Conservation (phyloP, 2,113 vertebrate species). For the Phodopus roborovskii region DNA sequence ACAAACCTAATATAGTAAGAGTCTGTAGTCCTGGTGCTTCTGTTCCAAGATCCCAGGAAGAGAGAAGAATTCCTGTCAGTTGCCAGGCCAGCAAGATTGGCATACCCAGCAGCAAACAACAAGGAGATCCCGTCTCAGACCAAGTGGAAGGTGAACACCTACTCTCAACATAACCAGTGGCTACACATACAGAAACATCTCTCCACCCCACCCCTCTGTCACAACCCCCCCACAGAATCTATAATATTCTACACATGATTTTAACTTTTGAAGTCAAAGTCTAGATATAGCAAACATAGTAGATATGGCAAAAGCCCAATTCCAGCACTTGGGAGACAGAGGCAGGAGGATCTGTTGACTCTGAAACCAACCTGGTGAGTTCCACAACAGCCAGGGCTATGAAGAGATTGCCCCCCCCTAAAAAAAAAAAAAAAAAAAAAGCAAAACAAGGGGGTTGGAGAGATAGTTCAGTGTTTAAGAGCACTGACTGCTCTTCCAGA, state of each 20-base stretch:
- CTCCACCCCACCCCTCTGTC: too few species aligned
- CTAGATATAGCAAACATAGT: background rate
- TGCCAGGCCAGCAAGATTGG: background rate
- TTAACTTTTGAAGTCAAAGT: constrained; percentile 41
- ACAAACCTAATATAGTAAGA: background rate
- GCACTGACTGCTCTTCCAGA: too few species aligned
- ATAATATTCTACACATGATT: background rate
- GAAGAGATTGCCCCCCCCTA: background rate
- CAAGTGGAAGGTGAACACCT: background rate
- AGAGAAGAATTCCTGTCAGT: background rate
- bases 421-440: too few species aligned
- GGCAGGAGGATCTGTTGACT: background rate
- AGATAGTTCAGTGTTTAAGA: too few species aligned
- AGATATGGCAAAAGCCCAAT: background rate
- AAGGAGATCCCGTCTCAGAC: background rate
- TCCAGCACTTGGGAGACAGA: background rate
- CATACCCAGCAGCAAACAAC: background rate
- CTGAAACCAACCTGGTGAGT: background rate
- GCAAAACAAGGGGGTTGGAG: too few species aligned
- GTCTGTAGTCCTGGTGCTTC: background rate
- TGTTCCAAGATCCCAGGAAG: background rate
- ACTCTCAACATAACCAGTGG: background rate
- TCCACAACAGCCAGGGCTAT: background rate
- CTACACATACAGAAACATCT: background rate
- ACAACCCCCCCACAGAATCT: background rate